Base-by-base conservation (phyloP, 2,113 vertebrate genomes). In the Peromyscus leucopus region DNA sequence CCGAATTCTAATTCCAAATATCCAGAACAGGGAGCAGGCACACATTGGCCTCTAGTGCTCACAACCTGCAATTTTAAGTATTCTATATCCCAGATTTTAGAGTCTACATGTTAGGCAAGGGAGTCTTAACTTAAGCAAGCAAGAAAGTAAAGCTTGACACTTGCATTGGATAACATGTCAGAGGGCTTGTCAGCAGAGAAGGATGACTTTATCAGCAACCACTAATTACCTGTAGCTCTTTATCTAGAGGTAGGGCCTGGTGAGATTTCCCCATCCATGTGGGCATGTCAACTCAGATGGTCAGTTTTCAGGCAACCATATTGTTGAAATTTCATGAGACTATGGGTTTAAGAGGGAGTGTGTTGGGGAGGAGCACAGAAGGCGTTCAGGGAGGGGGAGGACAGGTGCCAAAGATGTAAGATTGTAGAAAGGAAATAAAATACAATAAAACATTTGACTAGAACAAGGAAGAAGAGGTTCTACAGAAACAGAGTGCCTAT, bases 1-100 rank as follows among this genome's bases (percentile, higher is more conserved):
- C 26, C 42, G n/a, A 83, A n/a, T 94, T 90, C 59, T 72, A 15
- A 65, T 78, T 88, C 33, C 21, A 94, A n/a, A 72, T 92, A 76
- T 63, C 24, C 67, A 36, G 59, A 76, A 31, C 28, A 69, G 13
- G 36, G 4, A 91, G 5, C 28, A 80, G 65, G 24, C 31, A 33
- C 5, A 3, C 6, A n/a, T 55, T 96, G 39, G 46, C 3, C 33
- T 26, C 36, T 16, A 2, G 1, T 46, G n/a, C 21, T 74, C 19
- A 71, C 6, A 80, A 9, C 10, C 39, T 80, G 33, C 4, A 33
- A 17, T 67, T 31, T 71, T 31, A 65, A 91, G 55, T 3, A 4
- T 21, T 82, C 48, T 85, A 6, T 42, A 33, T 57, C 26, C 15
- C 83, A 86, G 22, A 3, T 2, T 31, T 89, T 6, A 26, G 59